Evolutionary conservation across 2,888 invertebrate species (phyloP).

Genomic region (Perithous albicinctus): DNA sequence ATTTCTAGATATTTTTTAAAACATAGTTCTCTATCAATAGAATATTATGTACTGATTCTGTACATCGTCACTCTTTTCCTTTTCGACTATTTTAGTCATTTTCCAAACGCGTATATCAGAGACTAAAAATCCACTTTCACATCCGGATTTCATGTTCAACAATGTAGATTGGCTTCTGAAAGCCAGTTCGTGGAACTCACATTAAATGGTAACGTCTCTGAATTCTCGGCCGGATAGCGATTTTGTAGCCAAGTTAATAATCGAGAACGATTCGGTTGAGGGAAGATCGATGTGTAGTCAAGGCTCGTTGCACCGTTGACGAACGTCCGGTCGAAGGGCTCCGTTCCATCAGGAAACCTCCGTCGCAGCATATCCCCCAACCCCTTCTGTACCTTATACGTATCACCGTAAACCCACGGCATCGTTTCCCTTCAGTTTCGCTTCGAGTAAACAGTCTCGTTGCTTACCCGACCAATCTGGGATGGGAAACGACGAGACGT

Average conservation of each 20-base stretch:
- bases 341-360: slow-evolving; percentile 67
- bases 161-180: neutral
- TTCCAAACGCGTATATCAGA: neutral
- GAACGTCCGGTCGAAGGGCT: slow-evolving; percentile 70
- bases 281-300: slow-evolving; percentile 66
- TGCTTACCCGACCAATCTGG: slow-evolving; percentile 20
- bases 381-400: neutral
- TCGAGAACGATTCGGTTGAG: slow-evolving; percentile 70
- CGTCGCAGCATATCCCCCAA: slow-evolving; percentile 46
- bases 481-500: slow-evolving; percentile 24
- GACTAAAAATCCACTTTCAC: neutral
- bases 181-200: neutral
- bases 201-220: neutral
- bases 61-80: neutral
- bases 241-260: slow-evolving; percentile 71
- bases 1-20: neutral
- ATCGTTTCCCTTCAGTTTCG: slow-evolving; percentile 23
- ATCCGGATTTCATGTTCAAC: neutral
- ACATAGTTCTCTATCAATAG: neutral
- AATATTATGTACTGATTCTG: neutral
- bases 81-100: neutral
- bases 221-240: neutral
- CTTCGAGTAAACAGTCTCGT: slow-evolving; percentile 32
- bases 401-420: neutral
- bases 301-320: slow-evolving; percentile 70